phyloP scores from a whole-genome alignment of 2,113 vertebrate species.

The Labeo rohita region DNA sequence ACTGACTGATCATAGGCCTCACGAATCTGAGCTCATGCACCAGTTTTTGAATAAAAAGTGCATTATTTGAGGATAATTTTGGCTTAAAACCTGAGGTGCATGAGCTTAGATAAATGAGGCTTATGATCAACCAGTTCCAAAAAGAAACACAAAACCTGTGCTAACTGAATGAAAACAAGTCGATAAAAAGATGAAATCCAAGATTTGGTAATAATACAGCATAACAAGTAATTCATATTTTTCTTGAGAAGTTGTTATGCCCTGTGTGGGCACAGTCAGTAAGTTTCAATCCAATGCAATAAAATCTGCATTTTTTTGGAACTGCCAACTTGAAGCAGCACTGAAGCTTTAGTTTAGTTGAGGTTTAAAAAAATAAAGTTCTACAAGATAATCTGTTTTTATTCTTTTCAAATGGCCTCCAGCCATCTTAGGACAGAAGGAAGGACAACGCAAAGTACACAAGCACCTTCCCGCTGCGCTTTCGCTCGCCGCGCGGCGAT shows the following conservation, averaged over 20 bases:
- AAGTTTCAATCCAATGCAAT: neutral
- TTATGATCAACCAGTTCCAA: neutral
- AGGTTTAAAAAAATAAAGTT: slow-evolving; percentile 12
- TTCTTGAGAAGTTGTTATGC: too few species aligned
- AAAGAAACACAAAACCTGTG: neutral
- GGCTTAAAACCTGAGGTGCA: neutral
- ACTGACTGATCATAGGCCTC: neutral
- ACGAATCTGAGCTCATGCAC: neutral
- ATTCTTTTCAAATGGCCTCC: slow-evolving; percentile 7
- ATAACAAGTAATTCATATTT: too few species aligned
- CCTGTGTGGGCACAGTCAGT: too few species aligned
- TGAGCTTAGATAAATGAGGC: neutral
- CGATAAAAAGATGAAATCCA: too few species aligned
- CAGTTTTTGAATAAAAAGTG: neutral
- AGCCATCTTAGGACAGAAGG: slow-evolving; percentile 26
- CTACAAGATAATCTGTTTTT: neutral
- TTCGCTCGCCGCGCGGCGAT: slow-evolving; percentile 30
- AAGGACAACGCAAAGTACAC: slow-evolving; percentile 42
- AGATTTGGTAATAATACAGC: too few species aligned
- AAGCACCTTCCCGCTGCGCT: slow-evolving; percentile 48
- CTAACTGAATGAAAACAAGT: too few species aligned
- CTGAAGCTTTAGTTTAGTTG: neutral
- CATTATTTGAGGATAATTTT: neutral
- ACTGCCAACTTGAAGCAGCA: too few species aligned
- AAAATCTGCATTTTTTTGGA: neutral